A percentile compares a stretch with the other conserved stretches of the same genome.
These are phyloP conservation scores for Prunella himalayana DNA, from an alignment of 2,113 vertebrate genomes.

Conservation along the genomic window DNA sequence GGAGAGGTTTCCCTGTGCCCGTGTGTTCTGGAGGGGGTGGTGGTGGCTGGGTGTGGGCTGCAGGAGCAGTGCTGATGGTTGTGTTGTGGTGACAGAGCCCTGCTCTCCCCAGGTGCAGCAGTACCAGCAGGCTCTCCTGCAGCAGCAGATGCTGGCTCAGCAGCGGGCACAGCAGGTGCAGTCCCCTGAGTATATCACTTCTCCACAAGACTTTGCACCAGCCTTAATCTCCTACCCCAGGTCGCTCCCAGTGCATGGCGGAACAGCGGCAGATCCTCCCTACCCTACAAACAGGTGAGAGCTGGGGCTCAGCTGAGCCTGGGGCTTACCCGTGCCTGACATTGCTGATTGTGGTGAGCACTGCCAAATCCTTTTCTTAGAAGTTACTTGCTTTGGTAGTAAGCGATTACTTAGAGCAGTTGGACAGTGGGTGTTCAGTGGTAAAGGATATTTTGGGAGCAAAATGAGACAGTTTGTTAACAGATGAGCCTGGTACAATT, in stretches of 20 bases:
- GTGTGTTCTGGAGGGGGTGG: fast-evolving
- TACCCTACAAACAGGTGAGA: slow-evolving; percentile 76
- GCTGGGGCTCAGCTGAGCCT: background rate
- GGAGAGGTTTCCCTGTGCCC: fast-evolving
- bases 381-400: background rate
- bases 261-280: slow-evolving; percentile 68
- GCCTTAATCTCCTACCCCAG: slow-evolving; percentile 77
- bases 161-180: slow-evolving; percentile 49
- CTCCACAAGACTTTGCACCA: slow-evolving; percentile 85
- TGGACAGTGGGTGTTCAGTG: background rate
- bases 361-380: background rate
- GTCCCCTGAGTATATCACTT: slow-evolving; percentile 80
- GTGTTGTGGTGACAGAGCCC: background rate
- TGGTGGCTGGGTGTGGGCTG: background rate
- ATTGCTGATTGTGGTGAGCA: fast-evolving
- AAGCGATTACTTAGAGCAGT: background rate
- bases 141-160: slow-evolving; percentile 78
- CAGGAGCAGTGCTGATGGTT: fast-evolving
- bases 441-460: background rate
- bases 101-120: slow-evolving; percentile 82
- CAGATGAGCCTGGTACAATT: background rate
- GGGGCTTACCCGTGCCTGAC: fast-evolving
- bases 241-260: slow-evolving; percentile 68
- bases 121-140: slow-evolving; percentile 88
- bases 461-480: background rate